Percentiles rank a stretch among this genome's conserved stretches.
These are phyloP conservation scores for Drosophila parthenogenetica DNA, from an alignment of 2,888 invertebrate species.

Conservation along the genomic window DNA sequence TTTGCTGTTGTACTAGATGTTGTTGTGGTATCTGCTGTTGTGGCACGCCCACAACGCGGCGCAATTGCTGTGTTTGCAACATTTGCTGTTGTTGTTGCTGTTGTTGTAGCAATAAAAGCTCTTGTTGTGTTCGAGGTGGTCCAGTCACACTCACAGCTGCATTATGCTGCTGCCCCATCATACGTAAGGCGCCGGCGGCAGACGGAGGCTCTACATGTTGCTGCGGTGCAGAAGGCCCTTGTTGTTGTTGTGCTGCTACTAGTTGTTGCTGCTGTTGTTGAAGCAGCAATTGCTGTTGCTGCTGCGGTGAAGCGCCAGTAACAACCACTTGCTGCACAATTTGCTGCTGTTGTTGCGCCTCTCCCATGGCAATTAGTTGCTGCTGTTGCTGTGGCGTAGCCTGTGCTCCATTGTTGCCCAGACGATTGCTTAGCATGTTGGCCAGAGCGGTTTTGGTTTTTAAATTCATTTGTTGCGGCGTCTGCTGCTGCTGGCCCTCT, in stretches of 20 bases:
- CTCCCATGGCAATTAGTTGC: slow-evolving; percentile 63
- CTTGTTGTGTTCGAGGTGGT: slow-evolving; percentile 84
- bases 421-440: slow-evolving; percentile 95
- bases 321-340: slow-evolving; percentile 81
- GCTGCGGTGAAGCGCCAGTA: slow-evolving; percentile 62
- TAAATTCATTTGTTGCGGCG: slow-evolving; percentile 88
- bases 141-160: slow-evolving; percentile 86
- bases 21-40: slow-evolving; percentile 73
- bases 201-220: slow-evolving; percentile 85
- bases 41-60: slow-evolving; percentile 81
- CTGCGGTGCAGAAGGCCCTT: slow-evolving; percentile 56
- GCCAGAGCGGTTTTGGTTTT: slow-evolving; percentile 98
- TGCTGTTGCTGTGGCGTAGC: slow-evolving; percentile 60
- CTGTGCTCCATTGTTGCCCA: slow-evolving; percentile 86
- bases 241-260: slow-evolving; percentile 57
- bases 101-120: slow-evolving; percentile 86
- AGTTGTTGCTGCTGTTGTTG: slow-evolving; percentile 65
- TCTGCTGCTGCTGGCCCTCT: slow-evolving; percentile 86
- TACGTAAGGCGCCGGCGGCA: slow-evolving; percentile 89
- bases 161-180: slow-evolving; percentile 94
- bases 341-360: slow-evolving; percentile 64
- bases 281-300: slow-evolving; percentile 57
- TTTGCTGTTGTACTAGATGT: slow-evolving; percentile 75
- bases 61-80: slow-evolving; percentile 83
- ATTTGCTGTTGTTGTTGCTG: slow-evolving; percentile 85